Evolutionary conservation across 2,797 vertebrate species (phyloP).

Genomic region (Lophotriccus pileatus): DNA sequence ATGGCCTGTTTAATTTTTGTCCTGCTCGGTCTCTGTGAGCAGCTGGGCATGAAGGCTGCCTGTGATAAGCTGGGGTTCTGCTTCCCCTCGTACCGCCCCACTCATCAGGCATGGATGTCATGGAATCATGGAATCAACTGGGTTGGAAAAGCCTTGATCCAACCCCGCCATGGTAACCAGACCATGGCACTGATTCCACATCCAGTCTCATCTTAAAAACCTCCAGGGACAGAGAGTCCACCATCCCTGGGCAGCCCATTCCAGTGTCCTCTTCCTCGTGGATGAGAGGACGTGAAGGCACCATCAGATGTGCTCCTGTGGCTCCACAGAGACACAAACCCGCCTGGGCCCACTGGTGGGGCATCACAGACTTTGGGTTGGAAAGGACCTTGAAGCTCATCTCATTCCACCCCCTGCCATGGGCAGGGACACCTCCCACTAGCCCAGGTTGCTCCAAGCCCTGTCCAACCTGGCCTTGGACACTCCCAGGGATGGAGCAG

Average conservation of each 20-base stretch:
- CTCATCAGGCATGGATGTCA: background rate
- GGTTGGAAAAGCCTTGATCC: too few species aligned
- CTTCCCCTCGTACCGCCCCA: background rate
- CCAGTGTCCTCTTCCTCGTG: background rate
- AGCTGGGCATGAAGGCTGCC: background rate
- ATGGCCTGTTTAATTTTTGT: slow-evolving; percentile 51
- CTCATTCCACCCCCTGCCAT: background rate
- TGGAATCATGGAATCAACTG: too few species aligned
- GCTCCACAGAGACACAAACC: rapidly evolving
- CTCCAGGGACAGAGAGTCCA: too few species aligned
- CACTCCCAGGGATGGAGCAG: background rate
- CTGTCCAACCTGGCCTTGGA: background rate
- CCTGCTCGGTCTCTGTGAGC: slow-evolving; percentile 40
- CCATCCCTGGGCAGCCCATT: too few species aligned
- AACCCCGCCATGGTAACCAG: too few species aligned
- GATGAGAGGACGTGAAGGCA: background rate
- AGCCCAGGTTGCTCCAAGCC: background rate
- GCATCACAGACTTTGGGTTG: background rate
- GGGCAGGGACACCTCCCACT: background rate
- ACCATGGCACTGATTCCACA: too few species aligned
- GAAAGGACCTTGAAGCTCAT: background rate
- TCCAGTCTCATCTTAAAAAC: too few species aligned
- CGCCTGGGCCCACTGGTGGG: too few species aligned
- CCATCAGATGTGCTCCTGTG: rapidly evolving
- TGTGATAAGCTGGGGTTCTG: background rate